A percentile compares a stretch with the other conserved stretches of the same genome.
Conservation (phyloP, 2,113 vertebrate species). For the Cranoglanis bouderius region DNA sequence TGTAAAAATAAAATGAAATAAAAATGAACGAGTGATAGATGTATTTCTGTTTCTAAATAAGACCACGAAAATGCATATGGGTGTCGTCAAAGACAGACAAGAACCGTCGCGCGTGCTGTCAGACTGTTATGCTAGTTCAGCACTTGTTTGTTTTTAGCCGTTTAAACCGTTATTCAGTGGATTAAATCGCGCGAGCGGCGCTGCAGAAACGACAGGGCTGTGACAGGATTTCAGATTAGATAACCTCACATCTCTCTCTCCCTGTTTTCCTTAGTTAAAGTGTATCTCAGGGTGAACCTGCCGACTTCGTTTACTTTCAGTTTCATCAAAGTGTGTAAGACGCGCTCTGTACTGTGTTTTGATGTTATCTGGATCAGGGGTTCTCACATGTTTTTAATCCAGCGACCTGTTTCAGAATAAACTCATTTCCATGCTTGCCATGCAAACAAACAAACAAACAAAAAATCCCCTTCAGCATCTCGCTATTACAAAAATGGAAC, state of each 20-base stretch:
- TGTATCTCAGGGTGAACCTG: neutral
- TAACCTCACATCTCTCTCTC: neutral
- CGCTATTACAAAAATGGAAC: neutral
- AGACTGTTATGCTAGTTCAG: neutral
- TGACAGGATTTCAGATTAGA: neutral
- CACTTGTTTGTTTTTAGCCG: neutral
- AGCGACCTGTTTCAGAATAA: neutral
- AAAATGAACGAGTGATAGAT: neutral
- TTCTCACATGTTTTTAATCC: neutral
- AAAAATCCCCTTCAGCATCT: neutral
- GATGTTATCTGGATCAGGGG: neutral
- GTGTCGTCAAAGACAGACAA: neutral
- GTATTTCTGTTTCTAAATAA: neutral
- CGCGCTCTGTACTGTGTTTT: neutral
- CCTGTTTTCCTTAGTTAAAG: neutral
- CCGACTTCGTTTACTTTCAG: neutral
- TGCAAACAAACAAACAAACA: neutral
- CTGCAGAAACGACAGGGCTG: neutral
- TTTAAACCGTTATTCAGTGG: conserved; percentile 5
- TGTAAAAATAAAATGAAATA: neutral
- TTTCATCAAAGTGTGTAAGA: neutral
- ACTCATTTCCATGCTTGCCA: neutral
- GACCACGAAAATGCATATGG: neutral
- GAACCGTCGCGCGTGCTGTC: neutral
- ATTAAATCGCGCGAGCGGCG: neutral